These are phyloP conservation scores for Neoaliturus tenellus DNA, from an alignment of 2,888 invertebrate genomes.

Conservation along the genomic window DNA sequence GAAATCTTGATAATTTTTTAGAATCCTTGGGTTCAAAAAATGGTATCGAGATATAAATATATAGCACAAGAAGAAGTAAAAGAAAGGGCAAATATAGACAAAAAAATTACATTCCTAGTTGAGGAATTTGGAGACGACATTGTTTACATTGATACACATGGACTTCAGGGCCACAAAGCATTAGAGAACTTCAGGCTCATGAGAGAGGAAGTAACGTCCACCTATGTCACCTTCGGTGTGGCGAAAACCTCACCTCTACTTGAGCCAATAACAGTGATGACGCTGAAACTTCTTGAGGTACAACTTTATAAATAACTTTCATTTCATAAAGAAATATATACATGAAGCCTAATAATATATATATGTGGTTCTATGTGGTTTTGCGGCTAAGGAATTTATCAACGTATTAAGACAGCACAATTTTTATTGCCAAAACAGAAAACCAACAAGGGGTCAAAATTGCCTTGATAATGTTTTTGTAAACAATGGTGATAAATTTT, in stretches of 20 bases:
- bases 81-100: neutral
- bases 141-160: neutral
- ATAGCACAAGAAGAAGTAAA: neutral
- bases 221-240: neutral
- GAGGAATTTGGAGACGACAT: neutral
- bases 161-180: neutral
- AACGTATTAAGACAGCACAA: too few species aligned
- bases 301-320: too few species aligned
- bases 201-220: neutral
- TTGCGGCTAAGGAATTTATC: too few species aligned
- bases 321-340: too few species aligned
- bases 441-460: too few species aligned
- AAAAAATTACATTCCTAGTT: slow-evolving; percentile 1
- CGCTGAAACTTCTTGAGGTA: neutral
- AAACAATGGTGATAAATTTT: too few species aligned
- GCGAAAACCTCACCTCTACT: neutral
- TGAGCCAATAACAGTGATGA: neutral
- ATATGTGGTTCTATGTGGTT: too few species aligned
- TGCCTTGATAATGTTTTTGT: too few species aligned
- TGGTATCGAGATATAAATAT: neutral
- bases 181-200: neutral
- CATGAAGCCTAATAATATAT: too few species aligned
- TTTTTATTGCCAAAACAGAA: too few species aligned
- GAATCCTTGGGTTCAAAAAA: neutral
- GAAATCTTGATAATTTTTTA: too few species aligned